Evolutionary conservation across 2,113 vertebrate species (phyloP).

Genomic region (Dicerorhinus sumatrensis): DNA sequence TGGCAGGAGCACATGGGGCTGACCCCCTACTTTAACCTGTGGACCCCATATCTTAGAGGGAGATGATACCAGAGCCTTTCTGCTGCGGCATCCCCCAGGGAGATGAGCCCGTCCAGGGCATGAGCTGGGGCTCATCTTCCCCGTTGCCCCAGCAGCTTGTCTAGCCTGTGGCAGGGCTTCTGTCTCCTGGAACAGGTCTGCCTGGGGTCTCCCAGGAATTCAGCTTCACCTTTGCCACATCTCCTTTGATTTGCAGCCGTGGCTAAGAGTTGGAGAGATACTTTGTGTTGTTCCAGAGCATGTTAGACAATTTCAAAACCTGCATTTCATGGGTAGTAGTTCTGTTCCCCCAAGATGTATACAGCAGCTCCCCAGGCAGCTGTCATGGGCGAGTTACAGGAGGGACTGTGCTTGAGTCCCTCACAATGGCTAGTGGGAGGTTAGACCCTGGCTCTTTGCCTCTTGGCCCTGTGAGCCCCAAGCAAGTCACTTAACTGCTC

Average conservation of each 20-base stretch:
- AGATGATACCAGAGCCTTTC: fast-evolving
- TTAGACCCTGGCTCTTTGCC: too few species aligned
- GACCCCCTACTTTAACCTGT: not conserved
- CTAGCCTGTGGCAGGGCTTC: not conserved
- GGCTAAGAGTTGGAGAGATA: not conserved
- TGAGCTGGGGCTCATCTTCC: not conserved
- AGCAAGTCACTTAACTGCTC: not conserved
- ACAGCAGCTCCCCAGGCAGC: not conserved
- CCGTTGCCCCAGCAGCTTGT: not conserved
- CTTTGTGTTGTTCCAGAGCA: not conserved
- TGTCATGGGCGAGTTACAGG: fast-evolving
- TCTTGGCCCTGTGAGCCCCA: not conserved
- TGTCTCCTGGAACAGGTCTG: not conserved
- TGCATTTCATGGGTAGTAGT: not conserved
- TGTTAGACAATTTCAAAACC: not conserved
- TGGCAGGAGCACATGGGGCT: fast-evolving
- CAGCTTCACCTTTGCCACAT: fast-evolving
- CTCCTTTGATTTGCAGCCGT: not conserved
- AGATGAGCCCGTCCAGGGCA: fast-evolving
- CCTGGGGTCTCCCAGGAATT: not conserved
- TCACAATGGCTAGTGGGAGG: fast-evolving
- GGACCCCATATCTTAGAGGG: not conserved
- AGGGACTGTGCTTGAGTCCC: not conserved
- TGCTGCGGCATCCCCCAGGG: fast-evolving
- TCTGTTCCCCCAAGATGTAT: not conserved